These are phyloP conservation scores for Lasioglossum malachurum DNA, from an alignment of 2,888 invertebrate genomes.

Conservation along the genomic window DNA sequence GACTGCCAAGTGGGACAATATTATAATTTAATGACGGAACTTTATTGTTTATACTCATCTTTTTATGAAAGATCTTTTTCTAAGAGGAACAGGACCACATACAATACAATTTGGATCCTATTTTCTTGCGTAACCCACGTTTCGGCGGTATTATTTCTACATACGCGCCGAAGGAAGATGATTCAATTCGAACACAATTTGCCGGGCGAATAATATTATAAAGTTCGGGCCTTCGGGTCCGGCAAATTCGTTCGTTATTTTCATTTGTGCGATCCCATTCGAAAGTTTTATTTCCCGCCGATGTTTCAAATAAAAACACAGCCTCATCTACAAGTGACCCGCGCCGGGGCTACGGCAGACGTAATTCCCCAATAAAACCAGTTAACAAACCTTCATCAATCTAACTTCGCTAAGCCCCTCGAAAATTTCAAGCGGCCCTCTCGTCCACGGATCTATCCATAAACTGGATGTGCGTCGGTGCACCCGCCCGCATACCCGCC, in stretches of 20 bases:
- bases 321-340: background rate
- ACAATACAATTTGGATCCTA: background rate
- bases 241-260: conserved; percentile 1
- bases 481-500: conserved; percentile 34
- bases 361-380: conserved; percentile 15
- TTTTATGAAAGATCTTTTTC: background rate
- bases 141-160: no score
- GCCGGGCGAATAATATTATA: background rate
- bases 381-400: conserved; percentile 31
- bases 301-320: background rate
- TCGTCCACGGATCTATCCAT: background rate
- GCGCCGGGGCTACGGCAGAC: background rate
- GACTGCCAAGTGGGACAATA: background rate
- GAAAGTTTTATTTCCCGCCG: background rate
- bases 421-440: background rate
- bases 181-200: background rate
- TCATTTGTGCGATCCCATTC: background rate
- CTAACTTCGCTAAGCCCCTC: background rate
- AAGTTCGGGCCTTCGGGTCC: background rate
- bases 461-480: conserved; percentile 19
- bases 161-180: background rate
- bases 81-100: background rate
- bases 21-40: background rate
- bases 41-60: background rate
- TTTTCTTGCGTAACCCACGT: no score